phyloP scores from a whole-genome alignment of 2,113 vertebrate species.

The Sminthopsis crassicaudata region DNA sequence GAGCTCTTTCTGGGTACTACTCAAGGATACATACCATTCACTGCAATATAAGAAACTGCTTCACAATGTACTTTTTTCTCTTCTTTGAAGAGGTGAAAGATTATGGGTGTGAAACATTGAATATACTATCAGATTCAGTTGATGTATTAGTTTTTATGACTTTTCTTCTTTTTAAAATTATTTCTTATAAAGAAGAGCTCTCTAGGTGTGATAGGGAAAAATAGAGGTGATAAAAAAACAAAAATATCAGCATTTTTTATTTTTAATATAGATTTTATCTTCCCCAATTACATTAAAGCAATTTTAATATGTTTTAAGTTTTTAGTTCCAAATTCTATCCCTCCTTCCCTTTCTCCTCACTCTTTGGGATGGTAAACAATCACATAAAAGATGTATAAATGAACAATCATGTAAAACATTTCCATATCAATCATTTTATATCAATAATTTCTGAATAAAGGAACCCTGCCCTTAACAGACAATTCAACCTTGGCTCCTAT shows the following conservation, averaged over 20 bases:
- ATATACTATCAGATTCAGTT: not conserved
- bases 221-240: not conserved
- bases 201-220: not conserved
- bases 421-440: not conserved
- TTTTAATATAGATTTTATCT: not conserved
- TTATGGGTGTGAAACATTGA: not conserved
- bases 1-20: not conserved
- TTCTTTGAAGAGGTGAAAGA: not conserved
- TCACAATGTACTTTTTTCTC: not conserved
- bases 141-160: not conserved
- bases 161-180: not conserved
- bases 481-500: not conserved
- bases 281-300: not conserved
- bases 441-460: not conserved
- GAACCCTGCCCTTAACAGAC: not conserved
- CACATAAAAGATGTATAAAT: not conserved
- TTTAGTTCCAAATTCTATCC: not conserved
- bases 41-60: not conserved
- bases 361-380: not conserved
- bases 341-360: not conserved
- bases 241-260: not conserved
- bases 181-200: not conserved
- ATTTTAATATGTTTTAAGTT: not conserved
- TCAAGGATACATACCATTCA: not conserved
- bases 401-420: not conserved